Evolutionary conservation across 2,113 vertebrate genomes (phyloP), one percentile per base, ranked within the genome.

Genomic region (Hassar affinis): DNA sequence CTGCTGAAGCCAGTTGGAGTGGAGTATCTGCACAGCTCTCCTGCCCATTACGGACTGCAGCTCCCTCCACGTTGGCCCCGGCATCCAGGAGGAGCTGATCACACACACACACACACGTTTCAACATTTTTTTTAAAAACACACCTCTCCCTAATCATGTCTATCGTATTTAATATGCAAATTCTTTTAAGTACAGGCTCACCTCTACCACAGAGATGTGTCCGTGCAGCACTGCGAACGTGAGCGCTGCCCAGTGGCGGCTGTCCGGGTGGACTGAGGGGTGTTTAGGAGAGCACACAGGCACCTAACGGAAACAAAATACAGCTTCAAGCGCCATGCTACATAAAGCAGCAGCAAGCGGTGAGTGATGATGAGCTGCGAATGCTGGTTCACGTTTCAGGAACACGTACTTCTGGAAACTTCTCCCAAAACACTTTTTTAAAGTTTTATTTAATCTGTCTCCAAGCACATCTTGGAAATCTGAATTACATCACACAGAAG

Each of bases 171-270:
- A 8, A 49, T 49, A 33, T 75, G 72, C 17, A 33, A 75, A 33
- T 22, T 51, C 3, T 18, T 30, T 56, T 0, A n/a, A 64, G 27
- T 17, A 8, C 15, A 35, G 85, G 74, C 93, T 89, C 49, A 99
- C 98, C 98, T 99, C 98, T 0, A 97, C 97, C 0, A 99, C 97
- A 0, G 98, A 98, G 89, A 99, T 97, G 91, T 99, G 98, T 59
- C 97, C 97, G 0, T 99, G 97, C 4, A 99, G 69, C 74, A 99
- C 98, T 0, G 98, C 97, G 0, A 98, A 98, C 0, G 98, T 99
- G 56, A 99, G 95, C 0, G 98, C 95, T 0, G 96, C 97, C 98
- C 98, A 99, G 91, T 97, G 96, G 1, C 98, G 94, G 88, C 96
- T 98, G 89, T 99, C 98, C 0, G 97, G 97, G n/a, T 99, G 96